Evolutionary conservation across 2,888 invertebrate species (phyloP), one percentile per base, ranked within the genome.

Genomic region (Eupithecia vulgata): DNA sequence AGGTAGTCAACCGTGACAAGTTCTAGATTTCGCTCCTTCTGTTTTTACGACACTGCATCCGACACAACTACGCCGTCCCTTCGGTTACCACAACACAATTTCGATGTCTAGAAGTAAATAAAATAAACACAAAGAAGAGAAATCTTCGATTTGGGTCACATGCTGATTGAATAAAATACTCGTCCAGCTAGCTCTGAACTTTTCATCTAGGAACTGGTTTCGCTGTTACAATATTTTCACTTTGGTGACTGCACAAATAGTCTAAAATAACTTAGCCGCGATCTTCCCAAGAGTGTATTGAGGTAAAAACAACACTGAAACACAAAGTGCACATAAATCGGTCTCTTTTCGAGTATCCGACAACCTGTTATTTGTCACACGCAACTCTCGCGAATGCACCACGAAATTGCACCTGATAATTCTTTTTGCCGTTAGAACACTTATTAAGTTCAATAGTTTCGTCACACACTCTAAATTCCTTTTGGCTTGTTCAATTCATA

Each of bases 111-210:
- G 3, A 61, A 71, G 61, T 45, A 72, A 76, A 61, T 72, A 75
- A 75, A 74, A 74, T 75, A 83, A 87, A 87, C 87, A 91, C 90
- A 90, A 89, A 88, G 90, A 93, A 91, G 93, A 93, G 93, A 94
- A 94, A 94, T 93, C 91, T 90, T 86, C 84, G 90, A 94, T 93
- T 92, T 94, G 94, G 94, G 94, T 94, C 94, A 94, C 93, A 94
- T 93, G 93, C 92, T 92, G 94, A 92, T 92, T 89, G 88, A 89
- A 70, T 75, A 75, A 88, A 88, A 87, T 83, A 88, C 83, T 83
- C 84, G 84, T 87, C 80, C 87, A 88, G 87, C 86, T 88, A 82
- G 82, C 81, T 83, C 81, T 78, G 74, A 79, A 80, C 78, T 81
- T 78, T 78, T 78, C 73, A 71, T 71, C 68, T 67, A 71, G 72